Evolutionary conservation across 2,113 vertebrate species (phyloP).

Genomic region (Lampris incognitus): DNA sequence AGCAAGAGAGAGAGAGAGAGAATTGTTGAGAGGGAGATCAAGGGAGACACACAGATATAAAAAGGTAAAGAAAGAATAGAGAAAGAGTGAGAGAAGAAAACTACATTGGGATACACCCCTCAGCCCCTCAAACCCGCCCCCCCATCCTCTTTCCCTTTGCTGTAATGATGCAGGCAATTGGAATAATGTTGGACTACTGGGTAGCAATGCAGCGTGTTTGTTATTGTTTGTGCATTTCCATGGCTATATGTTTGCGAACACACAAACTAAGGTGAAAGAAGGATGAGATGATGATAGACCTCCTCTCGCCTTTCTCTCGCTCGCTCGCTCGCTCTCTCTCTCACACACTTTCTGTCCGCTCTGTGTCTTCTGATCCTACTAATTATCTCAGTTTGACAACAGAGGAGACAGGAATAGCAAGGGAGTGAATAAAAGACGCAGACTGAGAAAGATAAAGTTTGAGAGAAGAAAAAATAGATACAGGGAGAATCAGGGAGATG

Average conservation of each 20-base stretch:
- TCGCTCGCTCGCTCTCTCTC: constrained; percentile 11
- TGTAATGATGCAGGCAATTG: constrained; percentile 18
- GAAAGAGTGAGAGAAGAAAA: too few species aligned
- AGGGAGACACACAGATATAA: not conserved
- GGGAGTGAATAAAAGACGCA: constrained; percentile 15
- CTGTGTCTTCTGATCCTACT: constrained; percentile 59
- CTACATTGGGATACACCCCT: too few species aligned
- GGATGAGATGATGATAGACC: constrained; percentile 58
- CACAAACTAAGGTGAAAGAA: constrained; percentile 16
- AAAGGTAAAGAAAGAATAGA: too few species aligned
- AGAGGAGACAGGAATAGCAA: constrained; percentile 45
- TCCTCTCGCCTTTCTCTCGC: constrained; percentile 51
- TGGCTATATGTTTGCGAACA: not conserved
- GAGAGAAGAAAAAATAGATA: constrained; percentile 33
- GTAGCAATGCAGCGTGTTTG: constrained; percentile 10
- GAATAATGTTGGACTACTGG: not conserved
- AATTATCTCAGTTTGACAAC: constrained; percentile 68
- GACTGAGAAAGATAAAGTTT: constrained; percentile 11
- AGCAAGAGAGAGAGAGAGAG: constrained; percentile 21
- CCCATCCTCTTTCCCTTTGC: not conserved
- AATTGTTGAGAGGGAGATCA: not conserved
- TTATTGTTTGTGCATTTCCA: not conserved
- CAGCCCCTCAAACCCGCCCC: not conserved
- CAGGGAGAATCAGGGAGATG: constrained; percentile 19
- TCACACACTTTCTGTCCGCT: constrained; percentile 36